Evolutionary conservation across 2,888 invertebrate genomes (phyloP), one percentile per base, ranked within the genome.

Genomic region (Caenorhabditis macrosperma): DNA sequence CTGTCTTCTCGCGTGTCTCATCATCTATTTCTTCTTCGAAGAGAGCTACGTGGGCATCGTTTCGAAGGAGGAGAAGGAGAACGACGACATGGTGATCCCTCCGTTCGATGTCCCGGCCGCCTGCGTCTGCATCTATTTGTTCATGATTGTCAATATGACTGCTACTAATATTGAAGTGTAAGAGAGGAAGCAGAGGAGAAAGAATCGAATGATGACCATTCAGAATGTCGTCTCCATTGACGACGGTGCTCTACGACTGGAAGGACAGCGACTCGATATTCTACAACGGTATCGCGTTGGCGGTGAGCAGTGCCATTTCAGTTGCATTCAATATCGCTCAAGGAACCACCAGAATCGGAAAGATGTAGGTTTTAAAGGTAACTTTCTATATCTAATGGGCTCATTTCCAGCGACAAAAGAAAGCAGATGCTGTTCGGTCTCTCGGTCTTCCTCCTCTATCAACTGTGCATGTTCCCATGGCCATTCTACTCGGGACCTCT

Each of bases 11-110:
- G 75, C 80, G n/a, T 74, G 75, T 50, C 12, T 74, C 0, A 52
- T 84, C n/a, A 74, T 85, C 55, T 50, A 64, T 22, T 61, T 76
- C 20, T 67, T 78, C 54, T 85, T 85, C 82, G 54, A 69, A 10
- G 85, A 85, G 38, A 78, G 74, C 26, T 85, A 84, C 59, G 78
- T 78, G 4, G 85, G 84, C 46, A 82, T 85, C n/a, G n/a, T n/a
- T n/a, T n/a, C n/a, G n/a, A n/a, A n/a, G n/a, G n/a, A n/a, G n/a
- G n/a, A n/a, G 9, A 68, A 82, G 35, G 67, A 82, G 15, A 64
- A 68, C 50, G 68, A 79, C 10, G 22, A 63, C 22, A 35, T 74
- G 15, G 61, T 78, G 7, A 60, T 81, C 9, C 81, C 81, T 0
- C 78, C 75, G 5, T 81, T 55, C 17, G 81, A 81, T 44, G 10